These are phyloP conservation scores for Tokudaia tokunoshimensis DNA, from an alignment of 2,797 vertebrate genomes.

Conservation along the genomic window DNA sequence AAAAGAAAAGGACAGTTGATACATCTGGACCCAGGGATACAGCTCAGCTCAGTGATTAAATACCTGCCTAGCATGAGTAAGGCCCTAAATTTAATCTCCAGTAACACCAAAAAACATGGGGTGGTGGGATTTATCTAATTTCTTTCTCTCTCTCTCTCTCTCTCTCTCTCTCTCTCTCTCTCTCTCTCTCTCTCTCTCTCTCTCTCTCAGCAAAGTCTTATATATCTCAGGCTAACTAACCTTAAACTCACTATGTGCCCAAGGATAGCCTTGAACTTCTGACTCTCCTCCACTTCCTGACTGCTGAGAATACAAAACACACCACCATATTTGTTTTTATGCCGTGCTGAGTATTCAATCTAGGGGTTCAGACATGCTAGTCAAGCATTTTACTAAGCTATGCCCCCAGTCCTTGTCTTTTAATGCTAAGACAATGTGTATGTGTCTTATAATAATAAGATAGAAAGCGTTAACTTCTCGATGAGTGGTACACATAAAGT, in stretches of 20 bases:
- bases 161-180: not conserved
- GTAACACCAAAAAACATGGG: not conserved
- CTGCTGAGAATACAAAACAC: not conserved
- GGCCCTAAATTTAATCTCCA: not conserved
- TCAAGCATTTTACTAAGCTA: not conserved
- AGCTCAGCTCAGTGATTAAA: not conserved
- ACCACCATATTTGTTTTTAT: not conserved
- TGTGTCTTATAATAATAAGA: not conserved
- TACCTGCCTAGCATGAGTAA: not conserved
- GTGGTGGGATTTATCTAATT: not conserved
- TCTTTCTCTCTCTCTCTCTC: not conserved
- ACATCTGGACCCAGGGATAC: not conserved
- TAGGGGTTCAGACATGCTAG: not conserved
- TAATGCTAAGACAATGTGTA: slow-evolving; percentile 14
- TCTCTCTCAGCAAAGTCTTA: not conserved
- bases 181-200: not conserved
- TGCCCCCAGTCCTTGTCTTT: not conserved
- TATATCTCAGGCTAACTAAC: not conserved
- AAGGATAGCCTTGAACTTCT: not conserved
- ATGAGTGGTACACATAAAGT: not conserved
- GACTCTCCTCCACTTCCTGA: not conserved
- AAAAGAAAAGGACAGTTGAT: not conserved
- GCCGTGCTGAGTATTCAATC: not conserved
- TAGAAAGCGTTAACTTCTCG: not conserved
- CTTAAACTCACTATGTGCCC: not conserved